Conservation (phyloP, 2,113 vertebrate genomes). For the Vanacampus margaritifer region DNA sequence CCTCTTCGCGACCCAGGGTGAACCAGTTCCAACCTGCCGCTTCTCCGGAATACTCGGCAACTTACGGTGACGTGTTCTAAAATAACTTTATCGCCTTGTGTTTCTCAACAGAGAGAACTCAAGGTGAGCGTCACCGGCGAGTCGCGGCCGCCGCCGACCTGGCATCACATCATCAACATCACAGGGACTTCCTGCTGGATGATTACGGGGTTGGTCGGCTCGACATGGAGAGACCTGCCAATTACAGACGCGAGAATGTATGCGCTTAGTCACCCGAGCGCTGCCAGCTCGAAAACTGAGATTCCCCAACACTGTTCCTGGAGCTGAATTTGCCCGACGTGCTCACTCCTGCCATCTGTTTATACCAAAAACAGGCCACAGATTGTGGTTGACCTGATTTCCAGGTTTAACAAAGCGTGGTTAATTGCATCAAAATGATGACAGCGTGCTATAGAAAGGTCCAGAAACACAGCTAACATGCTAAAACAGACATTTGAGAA, state of each 20-base stretch:
- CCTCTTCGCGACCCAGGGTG: conserved; percentile 40
- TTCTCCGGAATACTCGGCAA: conserved; percentile 41
- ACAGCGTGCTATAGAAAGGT: neutral
- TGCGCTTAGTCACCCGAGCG: conserved; percentile 19
- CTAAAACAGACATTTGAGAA: neutral
- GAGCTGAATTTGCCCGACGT: neutral
- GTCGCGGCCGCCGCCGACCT: conserved; percentile 41
- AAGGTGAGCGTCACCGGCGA: neutral
- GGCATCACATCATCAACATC: conserved; percentile 36
- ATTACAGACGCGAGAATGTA: conserved; percentile 59
- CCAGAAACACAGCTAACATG: neutral
- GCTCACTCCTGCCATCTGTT: conserved; percentile 10
- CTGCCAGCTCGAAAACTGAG: conserved; percentile 40
- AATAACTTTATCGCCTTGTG: too few species aligned
- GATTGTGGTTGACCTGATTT: conserved; percentile 26
- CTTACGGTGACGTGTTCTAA: neutral
- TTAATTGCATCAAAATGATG: conserved; percentile 9
- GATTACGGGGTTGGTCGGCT: conserved; percentile 64
- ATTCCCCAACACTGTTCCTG: conserved; percentile 32
- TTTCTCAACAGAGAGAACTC: neutral
- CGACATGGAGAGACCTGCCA: conserved; percentile 56
- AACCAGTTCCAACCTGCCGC: conserved; percentile 71
- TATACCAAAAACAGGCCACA: conserved; percentile 12
- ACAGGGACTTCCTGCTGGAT: conserved; percentile 62
- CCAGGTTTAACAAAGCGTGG: neutral